A percentile compares a stretch with the other conserved stretches of the same genome.
Conservation (phyloP, 2,113 vertebrate genomes). For the Phalacrocorax brasilianus region DNA sequence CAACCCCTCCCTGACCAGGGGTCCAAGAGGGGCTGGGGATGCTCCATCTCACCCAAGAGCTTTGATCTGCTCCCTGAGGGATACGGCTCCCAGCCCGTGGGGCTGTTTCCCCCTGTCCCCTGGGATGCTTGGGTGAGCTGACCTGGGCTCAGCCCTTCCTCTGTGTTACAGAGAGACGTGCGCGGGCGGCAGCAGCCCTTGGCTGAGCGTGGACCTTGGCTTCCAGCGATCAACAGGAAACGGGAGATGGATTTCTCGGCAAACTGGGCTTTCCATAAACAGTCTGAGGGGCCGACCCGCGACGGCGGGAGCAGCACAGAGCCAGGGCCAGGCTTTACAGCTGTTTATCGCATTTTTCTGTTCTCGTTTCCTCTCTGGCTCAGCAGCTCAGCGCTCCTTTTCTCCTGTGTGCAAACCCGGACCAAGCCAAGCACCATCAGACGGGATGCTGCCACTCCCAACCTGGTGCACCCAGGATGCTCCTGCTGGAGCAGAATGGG, state of each 20-base stretch:
- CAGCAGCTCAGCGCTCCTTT: background rate
- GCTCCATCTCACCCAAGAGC: fast-evolving
- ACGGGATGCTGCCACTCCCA: background rate
- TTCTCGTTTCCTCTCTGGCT: slow-evolving; percentile 21
- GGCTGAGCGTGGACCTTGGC: slow-evolving; percentile 41
- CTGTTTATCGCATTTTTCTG: slow-evolving; percentile 51
- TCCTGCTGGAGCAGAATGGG: background rate
- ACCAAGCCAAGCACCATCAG: fast-evolving
- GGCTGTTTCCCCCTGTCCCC: background rate
- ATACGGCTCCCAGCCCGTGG: background rate
- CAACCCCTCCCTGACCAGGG: fast-evolving
- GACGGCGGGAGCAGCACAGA: slow-evolving; percentile 33
- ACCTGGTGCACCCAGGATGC: background rate
- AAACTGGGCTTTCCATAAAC: slow-evolving; percentile 69
- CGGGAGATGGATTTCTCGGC: slow-evolving; percentile 69
- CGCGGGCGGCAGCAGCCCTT: background rate
- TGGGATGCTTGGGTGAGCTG: fast-evolving
- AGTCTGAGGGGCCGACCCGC: slow-evolving; percentile 59
- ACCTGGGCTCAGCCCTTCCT: background rate
- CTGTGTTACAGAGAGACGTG: background rate
- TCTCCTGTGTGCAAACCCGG: background rate
- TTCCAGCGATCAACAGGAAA: slow-evolving; percentile 65
- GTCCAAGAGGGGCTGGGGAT: background rate
- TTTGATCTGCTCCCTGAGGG: background rate
- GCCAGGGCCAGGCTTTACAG: slow-evolving; percentile 37